Conservation (phyloP, 2,797 vertebrate genomes). For the Pipistrellus kuhlii region DNA sequence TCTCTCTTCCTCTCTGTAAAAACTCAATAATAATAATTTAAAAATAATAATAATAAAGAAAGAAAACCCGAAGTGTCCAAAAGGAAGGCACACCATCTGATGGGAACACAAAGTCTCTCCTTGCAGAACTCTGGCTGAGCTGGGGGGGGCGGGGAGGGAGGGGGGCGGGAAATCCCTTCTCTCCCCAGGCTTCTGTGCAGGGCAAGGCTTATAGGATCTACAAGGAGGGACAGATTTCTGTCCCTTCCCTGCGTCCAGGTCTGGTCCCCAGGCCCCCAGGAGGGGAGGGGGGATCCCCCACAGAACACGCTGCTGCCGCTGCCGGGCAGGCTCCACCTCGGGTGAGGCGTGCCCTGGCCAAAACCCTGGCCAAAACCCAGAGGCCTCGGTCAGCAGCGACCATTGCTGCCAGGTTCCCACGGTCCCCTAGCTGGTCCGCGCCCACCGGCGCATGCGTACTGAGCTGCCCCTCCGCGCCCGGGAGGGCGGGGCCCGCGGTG, state of each 20-base stretch:
- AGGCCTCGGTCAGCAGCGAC: background rate
- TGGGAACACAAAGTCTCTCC: background rate
- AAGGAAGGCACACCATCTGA: background rate
- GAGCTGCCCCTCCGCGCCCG: accelerated
- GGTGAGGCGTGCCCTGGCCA: too few species aligned
- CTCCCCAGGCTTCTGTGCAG: background rate
- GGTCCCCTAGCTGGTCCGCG: accelerated
- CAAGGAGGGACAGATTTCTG: background rate
- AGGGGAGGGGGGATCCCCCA: background rate
- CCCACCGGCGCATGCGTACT: background rate
- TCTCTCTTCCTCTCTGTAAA: too few species aligned
- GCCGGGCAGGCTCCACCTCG: background rate
- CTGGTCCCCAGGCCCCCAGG: background rate
- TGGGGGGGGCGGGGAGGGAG: background rate
- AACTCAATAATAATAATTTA: too few species aligned
- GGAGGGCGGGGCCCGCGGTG: accelerated
- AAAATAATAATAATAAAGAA: background rate
- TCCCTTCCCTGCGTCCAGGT: accelerated
- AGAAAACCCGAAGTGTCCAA: background rate
- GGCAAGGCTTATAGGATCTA: too few species aligned
- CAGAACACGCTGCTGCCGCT: background rate
- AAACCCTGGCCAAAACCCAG: background rate
- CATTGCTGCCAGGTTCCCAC: too few species aligned
- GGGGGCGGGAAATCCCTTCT: background rate
- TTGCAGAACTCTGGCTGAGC: background rate